These are phyloP conservation scores for Lordiphosa mommai DNA, from an alignment of 1,140 invertebrate species.

Conservation along the genomic window DNA sequence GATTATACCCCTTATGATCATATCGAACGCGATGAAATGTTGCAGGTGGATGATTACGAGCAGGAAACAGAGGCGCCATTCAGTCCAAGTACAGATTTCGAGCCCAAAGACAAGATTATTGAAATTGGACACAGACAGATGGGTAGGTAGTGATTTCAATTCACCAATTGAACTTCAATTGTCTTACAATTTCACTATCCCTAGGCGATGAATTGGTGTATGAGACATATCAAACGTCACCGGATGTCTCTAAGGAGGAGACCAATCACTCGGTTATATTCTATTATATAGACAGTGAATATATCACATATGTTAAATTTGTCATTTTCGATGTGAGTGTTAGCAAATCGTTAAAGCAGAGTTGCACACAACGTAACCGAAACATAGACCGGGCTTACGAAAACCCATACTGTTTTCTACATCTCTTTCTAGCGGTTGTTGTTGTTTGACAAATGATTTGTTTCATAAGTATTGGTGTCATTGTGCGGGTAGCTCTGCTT, in stretches of 20 bases:
- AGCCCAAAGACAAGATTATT: conserved; percentile 52
- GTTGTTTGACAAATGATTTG: too few relatives aligned
- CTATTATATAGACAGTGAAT: conserved; percentile 62
- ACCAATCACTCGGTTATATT: conserved; percentile 46
- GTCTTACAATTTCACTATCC: not conserved
- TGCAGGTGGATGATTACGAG: conserved; percentile 3
- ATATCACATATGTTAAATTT: conserved; percentile 68
- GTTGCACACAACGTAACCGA: too few relatives aligned
- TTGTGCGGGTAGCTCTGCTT: too few relatives aligned
- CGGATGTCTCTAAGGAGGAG: not conserved
- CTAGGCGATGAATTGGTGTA: conserved; percentile 59
- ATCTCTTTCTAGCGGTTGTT: too few relatives aligned
- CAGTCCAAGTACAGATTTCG: not conserved
- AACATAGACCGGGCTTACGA: too few relatives aligned
- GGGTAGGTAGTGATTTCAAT: conserved; percentile 22
- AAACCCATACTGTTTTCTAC: too few relatives aligned
- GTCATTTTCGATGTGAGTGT: conserved; percentile 63
- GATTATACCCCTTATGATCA: conserved; percentile 8
- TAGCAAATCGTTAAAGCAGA: not conserved
- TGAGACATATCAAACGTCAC: conserved; percentile 45
- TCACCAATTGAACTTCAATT: not conserved
- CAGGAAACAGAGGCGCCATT: conserved; percentile 1
- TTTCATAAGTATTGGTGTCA: too few relatives aligned
- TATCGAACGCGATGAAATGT: conserved; percentile 1
- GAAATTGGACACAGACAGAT: conserved; percentile 51